Evolutionary conservation across 2,888 invertebrate species (phyloP).

Genomic region (Zygogramma bicolorata): DNA sequence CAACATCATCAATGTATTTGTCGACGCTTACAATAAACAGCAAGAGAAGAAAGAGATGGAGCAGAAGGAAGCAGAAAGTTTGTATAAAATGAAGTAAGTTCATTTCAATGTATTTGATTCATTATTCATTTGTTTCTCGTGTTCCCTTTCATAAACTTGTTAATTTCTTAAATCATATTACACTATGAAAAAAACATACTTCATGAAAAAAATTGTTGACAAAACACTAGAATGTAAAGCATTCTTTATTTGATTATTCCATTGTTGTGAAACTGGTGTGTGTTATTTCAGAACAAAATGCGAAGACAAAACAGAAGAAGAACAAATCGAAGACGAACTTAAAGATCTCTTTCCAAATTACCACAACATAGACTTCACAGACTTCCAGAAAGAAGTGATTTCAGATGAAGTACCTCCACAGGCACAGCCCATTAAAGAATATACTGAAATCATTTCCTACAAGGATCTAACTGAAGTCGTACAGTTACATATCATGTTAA

Average conservation of each 20-base stretch:
- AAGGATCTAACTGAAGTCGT: conserved; percentile 74
- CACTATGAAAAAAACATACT: too few species aligned
- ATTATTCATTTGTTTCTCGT: background rate
- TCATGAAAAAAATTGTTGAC: too few species aligned
- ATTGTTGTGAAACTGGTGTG: background rate
- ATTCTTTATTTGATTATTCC: too few species aligned
- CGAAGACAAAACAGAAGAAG: conserved; percentile 77
- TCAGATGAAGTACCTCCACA: conserved; percentile 51
- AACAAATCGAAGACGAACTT: conserved; percentile 75
- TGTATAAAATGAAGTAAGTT: conserved; percentile 78
- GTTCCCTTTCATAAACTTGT: too few species aligned
- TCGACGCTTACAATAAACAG: conserved; percentile 82
- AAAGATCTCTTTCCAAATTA: conserved; percentile 78
- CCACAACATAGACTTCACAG: conserved; percentile 77
- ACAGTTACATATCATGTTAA: conserved; percentile 73
- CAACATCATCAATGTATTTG: conserved; percentile 72
- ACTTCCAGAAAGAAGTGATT: conserved; percentile 66
- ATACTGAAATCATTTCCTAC: conserved; percentile 61
- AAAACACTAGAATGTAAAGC: too few species aligned
- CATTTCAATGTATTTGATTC: background rate
- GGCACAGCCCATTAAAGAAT: background rate
- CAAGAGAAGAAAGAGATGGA: conserved; percentile 76
- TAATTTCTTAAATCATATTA: background rate
- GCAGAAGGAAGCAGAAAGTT: conserved; percentile 80
- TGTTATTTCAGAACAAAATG: conserved; percentile 71